Evolutionary conservation across 2,113 vertebrate species (phyloP), one percentile per base, ranked within the genome.

Genomic region (Ageneiosus marmoratus): DNA sequence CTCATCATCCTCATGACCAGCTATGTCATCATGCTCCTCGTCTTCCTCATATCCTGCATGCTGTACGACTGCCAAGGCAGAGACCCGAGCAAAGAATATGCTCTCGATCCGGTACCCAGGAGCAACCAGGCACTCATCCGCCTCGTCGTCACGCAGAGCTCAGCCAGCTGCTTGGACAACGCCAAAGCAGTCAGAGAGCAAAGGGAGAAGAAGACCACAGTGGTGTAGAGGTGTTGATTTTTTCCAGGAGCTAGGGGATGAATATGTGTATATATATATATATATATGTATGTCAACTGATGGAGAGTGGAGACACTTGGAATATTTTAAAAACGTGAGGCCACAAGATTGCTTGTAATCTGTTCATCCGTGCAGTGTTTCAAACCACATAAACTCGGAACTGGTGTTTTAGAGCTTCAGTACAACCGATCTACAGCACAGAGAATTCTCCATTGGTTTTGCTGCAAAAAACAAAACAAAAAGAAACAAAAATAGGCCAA

Each of bases 61-160:
- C 95, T 99, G 65, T 99, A 99, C 60, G 98, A 99, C 94, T 99
- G 98, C 90, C 90, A 96, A 83, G 98, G 98, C 86, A 98, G 95
- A 90, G 97, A 99, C 88, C 98, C 97, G 78, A 97, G 94, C 73
- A 97, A 97, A 89, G 96, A 98, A 83, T 95, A 94, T 8, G 93
- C 96, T 18, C 95, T 96, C 0, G 95, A 98, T 86, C 91, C 94
- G 10, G 56, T 92, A 2, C 89, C 92, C 0, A 91, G 76, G 0
- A 13, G 91, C 5, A 89, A 90, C 24, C 95, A 95, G 91, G 91
- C 95, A 0, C 96, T 97, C 1, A 95, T 99, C 89, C 91, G 89
- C 58, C 89, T 98, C 89, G 95, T 98, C 88, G 96, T 98, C 86
- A 97, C 97, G 95, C 96, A 97, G 91, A 96, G 93, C 85, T 93